Evolutionary conservation across 2,888 invertebrate species (phyloP).

Genomic region (Rhamnusium bicolor): DNA sequence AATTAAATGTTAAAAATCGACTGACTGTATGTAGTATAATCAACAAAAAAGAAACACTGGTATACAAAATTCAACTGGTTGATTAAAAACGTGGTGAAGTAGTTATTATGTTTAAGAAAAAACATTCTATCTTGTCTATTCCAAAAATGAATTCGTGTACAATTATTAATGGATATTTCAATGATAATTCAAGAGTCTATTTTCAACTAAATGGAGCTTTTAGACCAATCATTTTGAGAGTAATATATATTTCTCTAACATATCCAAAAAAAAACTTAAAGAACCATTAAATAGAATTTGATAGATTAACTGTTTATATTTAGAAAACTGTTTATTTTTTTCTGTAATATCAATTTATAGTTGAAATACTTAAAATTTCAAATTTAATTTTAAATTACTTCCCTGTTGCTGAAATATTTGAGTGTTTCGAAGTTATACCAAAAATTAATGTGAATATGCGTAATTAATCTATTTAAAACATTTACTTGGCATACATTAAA

Average conservation of each 20-base stretch:
- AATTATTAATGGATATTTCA: not conserved
- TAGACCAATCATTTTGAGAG: too few relatives aligned
- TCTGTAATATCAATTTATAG: not conserved
- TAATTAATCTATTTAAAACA: constrained; percentile 44
- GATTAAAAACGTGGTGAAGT: too few relatives aligned
- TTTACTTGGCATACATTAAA: constrained; percentile 24
- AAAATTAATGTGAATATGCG: constrained; percentile 33
- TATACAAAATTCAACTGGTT: too few relatives aligned
- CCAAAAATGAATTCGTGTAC: not conserved
- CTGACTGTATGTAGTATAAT: too few relatives aligned
- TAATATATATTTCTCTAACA: too few relatives aligned
- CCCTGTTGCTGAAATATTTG: not conserved
- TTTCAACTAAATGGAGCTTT: not conserved
- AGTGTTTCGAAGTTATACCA: not conserved
- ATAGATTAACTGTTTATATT: not conserved
- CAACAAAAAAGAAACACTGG: too few relatives aligned
- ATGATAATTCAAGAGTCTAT: not conserved
- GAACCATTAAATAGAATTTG: not conserved
- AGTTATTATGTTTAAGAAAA: too few relatives aligned
- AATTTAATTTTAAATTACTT: not conserved
- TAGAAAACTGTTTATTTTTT: not conserved
- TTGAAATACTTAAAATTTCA: not conserved
- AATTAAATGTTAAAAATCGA: too few relatives aligned
- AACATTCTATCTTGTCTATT: too few relatives aligned
- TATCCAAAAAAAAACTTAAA: too few relatives aligned